Conservation (phyloP, 2,888 invertebrate species). For the Diarsia rubi region DNA sequence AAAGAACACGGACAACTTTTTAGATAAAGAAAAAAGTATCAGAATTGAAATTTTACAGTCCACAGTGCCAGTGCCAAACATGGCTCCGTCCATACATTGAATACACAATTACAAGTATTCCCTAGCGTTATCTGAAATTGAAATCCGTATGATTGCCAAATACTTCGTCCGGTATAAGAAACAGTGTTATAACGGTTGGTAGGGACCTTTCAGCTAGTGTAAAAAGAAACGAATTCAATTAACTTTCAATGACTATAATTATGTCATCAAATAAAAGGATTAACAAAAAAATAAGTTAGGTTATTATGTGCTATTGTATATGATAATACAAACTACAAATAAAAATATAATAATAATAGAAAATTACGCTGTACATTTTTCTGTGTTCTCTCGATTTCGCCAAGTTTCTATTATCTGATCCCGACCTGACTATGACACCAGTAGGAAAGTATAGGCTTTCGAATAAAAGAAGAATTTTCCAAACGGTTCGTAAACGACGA, state of each 20-base stretch:
- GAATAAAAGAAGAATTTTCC: no score
- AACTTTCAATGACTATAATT: constrained; percentile 14
- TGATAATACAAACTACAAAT: no score
- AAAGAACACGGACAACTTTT: constrained; percentile 2
- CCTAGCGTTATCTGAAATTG: constrained; percentile 82
- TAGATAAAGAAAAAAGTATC: constrained; percentile 27
- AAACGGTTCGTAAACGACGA: no score
- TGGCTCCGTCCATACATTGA: constrained; percentile 58
- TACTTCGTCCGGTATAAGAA: constrained; percentile 70
- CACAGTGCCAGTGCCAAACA: constrained; percentile 43
- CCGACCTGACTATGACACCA: no score
- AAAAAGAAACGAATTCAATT: constrained; percentile 51
- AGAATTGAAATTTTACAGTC: constrained; percentile 50
- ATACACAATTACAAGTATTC: constrained; percentile 80
- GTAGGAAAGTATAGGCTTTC: no score
- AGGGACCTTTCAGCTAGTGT: constrained; percentile 39
- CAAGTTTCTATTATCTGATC: no score
- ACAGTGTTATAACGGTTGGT: constrained; percentile 40
- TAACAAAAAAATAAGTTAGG: no score
- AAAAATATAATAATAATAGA: no score
- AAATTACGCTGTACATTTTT: no score
- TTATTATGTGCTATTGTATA: no score
- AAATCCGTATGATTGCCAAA: constrained; percentile 83
- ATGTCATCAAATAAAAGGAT: no score
- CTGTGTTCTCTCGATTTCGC: no score